Evolutionary conservation across 2,113 vertebrate genomes (phyloP).

Genomic region (Rhadina sibilatrix): DNA sequence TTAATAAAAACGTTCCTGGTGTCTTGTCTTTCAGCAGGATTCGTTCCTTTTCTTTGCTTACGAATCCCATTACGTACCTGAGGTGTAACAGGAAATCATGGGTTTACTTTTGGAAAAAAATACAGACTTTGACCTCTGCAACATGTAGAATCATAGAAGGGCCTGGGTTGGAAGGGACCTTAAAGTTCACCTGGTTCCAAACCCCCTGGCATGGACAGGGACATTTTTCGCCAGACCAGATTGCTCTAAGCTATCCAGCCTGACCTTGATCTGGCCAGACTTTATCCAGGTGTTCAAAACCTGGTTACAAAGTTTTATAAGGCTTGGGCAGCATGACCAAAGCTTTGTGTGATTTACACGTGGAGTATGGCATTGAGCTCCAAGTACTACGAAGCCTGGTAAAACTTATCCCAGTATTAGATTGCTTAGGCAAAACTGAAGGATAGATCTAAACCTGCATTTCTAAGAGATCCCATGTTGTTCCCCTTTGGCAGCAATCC

Average conservation of each 20-base stretch:
- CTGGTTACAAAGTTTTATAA: background rate
- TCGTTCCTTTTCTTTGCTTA: conserved; percentile 94
- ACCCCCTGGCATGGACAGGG: background rate
- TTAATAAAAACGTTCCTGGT: conserved; percentile 89
- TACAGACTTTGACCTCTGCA: background rate
- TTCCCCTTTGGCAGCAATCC: background rate
- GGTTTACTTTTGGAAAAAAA: background rate
- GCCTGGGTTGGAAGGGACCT: background rate
- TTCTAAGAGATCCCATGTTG: background rate
- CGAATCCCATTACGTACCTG: conserved; percentile 96
- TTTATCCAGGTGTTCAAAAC: background rate
- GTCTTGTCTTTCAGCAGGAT: conserved; percentile 88
- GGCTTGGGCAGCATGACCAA: background rate
- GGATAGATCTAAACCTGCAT: background rate
- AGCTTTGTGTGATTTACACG: background rate
- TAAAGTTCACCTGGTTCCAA: background rate
- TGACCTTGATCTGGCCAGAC: background rate
- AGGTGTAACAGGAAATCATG: background rate
- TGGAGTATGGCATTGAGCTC: background rate
- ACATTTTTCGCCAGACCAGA: background rate
- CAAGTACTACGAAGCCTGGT: background rate
- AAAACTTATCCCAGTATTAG: background rate
- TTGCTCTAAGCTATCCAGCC: background rate
- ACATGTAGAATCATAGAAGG: background rate
- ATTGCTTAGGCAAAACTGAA: background rate